A percentile compares a stretch with the other conserved stretches of the same genome.
Conservation (phyloP, 2,888 invertebrate species). For the Gnatocerus cornutus region DNA sequence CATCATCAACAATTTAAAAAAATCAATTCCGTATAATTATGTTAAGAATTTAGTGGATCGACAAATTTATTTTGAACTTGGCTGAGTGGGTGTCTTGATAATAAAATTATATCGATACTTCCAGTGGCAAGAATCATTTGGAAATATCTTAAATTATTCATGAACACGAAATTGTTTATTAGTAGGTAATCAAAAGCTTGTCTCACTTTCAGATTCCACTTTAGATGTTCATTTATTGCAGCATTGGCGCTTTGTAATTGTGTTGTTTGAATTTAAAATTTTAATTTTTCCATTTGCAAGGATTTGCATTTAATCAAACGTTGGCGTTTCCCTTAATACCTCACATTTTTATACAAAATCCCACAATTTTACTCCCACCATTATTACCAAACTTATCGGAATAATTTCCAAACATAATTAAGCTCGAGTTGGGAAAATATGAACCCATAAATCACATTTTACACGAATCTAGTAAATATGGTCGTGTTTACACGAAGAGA, state of each 20-base stretch:
- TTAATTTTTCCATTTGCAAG: constrained; percentile 33
- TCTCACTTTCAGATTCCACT: constrained; percentile 19
- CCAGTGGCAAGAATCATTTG: too few relatives aligned
- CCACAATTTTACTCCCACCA: not conserved
- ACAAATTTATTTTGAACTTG: constrained; percentile 14
- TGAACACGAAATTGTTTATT: not conserved
- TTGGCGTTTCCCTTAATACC: constrained; percentile 9
- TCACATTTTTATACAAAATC: not conserved
- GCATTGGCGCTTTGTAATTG: constrained; percentile 27
- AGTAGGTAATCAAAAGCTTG: constrained; percentile 1
- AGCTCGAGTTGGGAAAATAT: constrained; percentile 21
- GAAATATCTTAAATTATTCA: not conserved
- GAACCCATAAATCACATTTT: constrained; percentile 29
- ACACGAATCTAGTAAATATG: constrained; percentile 34
- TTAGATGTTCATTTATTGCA: constrained; percentile 20
- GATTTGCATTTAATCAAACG: constrained; percentile 34
- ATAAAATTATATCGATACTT: not conserved
- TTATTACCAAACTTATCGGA: not conserved
- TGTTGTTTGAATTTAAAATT: constrained; percentile 34
- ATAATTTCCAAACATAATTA: constrained; percentile 11
- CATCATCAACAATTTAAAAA: constrained; percentile 8
- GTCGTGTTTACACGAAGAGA: constrained; percentile 30
- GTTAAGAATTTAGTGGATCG: constrained; percentile 3
- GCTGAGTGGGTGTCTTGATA: not conserved
- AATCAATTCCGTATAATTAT: constrained; percentile 15